phyloP scores from a whole-genome alignment of 2,797 vertebrate species.

The Tadarida brasiliensis region DNA sequence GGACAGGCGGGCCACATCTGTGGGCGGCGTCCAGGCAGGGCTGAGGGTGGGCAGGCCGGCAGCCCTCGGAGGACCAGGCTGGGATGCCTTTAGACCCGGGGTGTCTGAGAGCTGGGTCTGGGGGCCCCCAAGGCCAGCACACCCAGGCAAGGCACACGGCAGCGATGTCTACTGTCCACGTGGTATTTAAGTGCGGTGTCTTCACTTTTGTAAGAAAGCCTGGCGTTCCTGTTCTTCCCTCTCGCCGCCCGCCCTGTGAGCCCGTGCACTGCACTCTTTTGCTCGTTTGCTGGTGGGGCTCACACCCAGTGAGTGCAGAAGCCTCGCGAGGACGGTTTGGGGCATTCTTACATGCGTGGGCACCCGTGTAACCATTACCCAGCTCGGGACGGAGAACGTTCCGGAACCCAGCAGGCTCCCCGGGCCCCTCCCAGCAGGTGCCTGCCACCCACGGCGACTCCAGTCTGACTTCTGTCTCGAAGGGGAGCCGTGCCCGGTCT shows the following conservation, averaged over 20 bases:
- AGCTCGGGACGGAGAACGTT: neutral
- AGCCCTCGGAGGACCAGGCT: neutral
- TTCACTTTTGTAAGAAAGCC: neutral
- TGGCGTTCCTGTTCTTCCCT: neutral
- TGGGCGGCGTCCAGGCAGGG: neutral
- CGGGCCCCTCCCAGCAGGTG: fast-evolving
- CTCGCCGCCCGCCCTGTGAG: too few species aligned
- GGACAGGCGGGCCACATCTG: neutral
- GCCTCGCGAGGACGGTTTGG: fast-evolving
- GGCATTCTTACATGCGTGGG: fast-evolving
- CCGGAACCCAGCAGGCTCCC: neutral
- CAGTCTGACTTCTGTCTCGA: fast-evolving
- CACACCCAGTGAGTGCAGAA: too few species aligned
- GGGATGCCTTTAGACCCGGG: neutral
- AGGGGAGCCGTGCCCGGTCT: neutral
- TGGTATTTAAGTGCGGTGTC: neutral
- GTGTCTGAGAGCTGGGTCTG: neutral
- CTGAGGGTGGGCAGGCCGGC: neutral
- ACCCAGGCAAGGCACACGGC: neutral
- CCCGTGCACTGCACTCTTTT: fast-evolving
- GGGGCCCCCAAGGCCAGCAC: neutral
- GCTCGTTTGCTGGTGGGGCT: too few species aligned
- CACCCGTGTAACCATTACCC: fast-evolving
- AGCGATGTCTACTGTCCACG: fast-evolving
- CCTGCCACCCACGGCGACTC: neutral